Evolutionary conservation across 2,888 invertebrate species (phyloP), one percentile per base, ranked within the genome.

Genomic region (Metellina segmentata): DNA sequence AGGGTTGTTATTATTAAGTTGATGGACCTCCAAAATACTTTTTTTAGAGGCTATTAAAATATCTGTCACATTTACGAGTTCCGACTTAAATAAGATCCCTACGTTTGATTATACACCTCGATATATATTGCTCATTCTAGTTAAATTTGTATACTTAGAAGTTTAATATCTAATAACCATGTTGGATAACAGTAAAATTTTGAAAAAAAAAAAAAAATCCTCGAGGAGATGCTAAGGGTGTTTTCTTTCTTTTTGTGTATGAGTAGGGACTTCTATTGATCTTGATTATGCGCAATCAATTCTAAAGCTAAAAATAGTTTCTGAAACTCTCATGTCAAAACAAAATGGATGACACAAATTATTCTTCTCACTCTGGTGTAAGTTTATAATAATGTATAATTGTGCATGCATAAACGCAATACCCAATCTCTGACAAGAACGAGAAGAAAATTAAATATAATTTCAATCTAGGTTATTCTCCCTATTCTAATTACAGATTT

Each of bases 281-380:
- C 69, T 61, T 61, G 16, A 85, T 61, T 75, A 52, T 69, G 75
- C n/a, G 48, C 61, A 74, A 82, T 85, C 61, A 70, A 51, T 82
- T 61, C 51, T 74, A 16, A 83, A 72, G 19, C 8, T 7, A 8
- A 74, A 75, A 8, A 34, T 34, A 13, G 48, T 78, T 83, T 89
- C 83, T 89, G 89, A 89, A 83, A 90, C 79, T 89, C 69, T 72
- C 82, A 52, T 85, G 52, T 90, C 81, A 16, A 52, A 83, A 83
- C 51, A 49, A 61, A 72, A 74, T 81, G 90, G 85, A 90, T 90
- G 83, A 70, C 52, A 74, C 48, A 72, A 89, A 85, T 86, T 82
- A 86, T 77, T n/a, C n/a, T 90, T 81, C 90, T 90, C 79, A 81
- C 72, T 74, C 72, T 81, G 74, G 77, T 72, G 70, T 74, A n/a